phyloP scores from a whole-genome alignment of 2,888 invertebrate species.

The Diaperis boleti region DNA sequence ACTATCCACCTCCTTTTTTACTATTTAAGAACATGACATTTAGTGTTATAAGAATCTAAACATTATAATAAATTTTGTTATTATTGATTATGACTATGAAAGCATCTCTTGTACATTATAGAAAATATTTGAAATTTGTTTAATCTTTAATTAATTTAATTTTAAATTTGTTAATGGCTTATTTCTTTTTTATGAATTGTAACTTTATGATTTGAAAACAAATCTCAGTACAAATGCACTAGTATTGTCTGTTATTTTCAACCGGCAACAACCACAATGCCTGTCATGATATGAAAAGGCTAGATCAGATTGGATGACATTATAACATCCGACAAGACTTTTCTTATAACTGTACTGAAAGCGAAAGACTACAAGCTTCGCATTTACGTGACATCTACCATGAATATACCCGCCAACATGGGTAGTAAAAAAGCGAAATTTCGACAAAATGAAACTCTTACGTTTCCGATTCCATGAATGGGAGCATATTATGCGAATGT shows the following conservation, averaged over 20 bases:
- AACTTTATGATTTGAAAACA: too few relatives aligned
- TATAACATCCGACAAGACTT: slow-evolving; percentile 44
- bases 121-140: too few relatives aligned
- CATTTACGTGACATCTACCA: background rate
- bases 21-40: too few relatives aligned
- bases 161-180: too few relatives aligned
- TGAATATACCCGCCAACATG: background rate
- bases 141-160: too few relatives aligned
- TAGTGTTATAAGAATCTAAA: too few relatives aligned
- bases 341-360: slow-evolving; percentile 41
- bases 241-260: background rate
- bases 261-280: slow-evolving; percentile 19
- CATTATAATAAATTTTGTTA: too few relatives aligned
- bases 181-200: too few relatives aligned
- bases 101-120: too few relatives aligned
- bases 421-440: background rate
- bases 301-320: slow-evolving; percentile 39
- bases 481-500: background rate
- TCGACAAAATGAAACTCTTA: background rate
- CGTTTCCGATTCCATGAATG: background rate
- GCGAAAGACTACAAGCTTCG: slow-evolving; percentile 5
- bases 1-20: too few relatives aligned
- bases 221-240: too few relatives aligned
- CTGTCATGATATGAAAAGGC: slow-evolving; percentile 18
- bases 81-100: too few relatives aligned